These are phyloP conservation scores for Synergus umbraculus DNA, from an alignment of 2,888 invertebrate genomes.

Conservation along the genomic window DNA sequence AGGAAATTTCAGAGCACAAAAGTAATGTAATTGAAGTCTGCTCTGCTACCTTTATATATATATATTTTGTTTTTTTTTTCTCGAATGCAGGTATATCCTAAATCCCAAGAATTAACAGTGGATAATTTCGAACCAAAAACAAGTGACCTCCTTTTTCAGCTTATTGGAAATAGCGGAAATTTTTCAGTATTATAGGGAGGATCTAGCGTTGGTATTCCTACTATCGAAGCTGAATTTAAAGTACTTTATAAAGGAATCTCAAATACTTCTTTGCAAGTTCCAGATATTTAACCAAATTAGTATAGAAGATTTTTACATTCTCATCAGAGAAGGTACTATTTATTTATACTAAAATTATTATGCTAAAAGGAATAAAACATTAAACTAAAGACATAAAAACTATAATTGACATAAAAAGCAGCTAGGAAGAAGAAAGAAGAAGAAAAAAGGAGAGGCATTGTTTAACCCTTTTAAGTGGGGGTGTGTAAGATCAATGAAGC, in stretches of 20 bases:
- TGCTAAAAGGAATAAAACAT: too few relatives aligned
- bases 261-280: too few relatives aligned
- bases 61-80: not conserved
- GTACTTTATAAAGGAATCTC: not conserved
- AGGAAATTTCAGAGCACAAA: not conserved
- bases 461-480: not conserved
- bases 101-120: not conserved
- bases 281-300: too few relatives aligned
- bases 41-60: not conserved
- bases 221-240: not conserved
- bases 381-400: too few relatives aligned
- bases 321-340: too few relatives aligned
- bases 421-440: not conserved
- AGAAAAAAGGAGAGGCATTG: not conserved
- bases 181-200: not conserved
- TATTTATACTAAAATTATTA: not conserved
- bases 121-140: not conserved
- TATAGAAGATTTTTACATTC: not conserved
- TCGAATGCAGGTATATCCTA: too few relatives aligned
- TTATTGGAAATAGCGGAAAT: constrained; percentile 4
- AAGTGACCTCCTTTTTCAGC: constrained; percentile 2
- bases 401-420: too few relatives aligned
- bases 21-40: not conserved
- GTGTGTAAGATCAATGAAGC: not conserved
- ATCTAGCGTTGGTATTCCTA: not conserved